Evolutionary conservation across 2,888 invertebrate species (phyloP), one percentile per base, ranked within the genome.

Genomic region (Yponomeuta cagnagella): DNA sequence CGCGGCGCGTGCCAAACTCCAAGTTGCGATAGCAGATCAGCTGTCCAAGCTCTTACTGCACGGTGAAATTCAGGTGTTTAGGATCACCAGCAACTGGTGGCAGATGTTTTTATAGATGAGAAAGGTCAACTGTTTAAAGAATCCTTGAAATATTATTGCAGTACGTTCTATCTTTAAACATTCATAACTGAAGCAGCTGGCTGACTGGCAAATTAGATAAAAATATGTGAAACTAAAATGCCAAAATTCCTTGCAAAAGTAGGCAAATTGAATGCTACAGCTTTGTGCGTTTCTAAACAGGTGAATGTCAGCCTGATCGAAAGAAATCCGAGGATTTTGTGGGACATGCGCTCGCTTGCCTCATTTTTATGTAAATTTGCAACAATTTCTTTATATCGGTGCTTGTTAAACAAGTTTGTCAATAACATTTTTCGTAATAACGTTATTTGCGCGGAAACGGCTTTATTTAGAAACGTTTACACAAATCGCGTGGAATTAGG

Each of bases 11-110:
- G 68, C 68, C 30, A 2, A n/a, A 52, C 52, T 6, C 10, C 4
- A 33, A 12, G 30, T 65, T 30, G 65, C 64, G 64, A 64, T 67
- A 67, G 67, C 67, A 37, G 48, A 68, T 68, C 33, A 48, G 68
- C 23, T 48, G 48, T 37, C 48, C 12, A 43, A 48, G 48, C 48
- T 48, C 37, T 23, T 23, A 23, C 23, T 68, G 6, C 6, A 33
- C 31, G 31, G 30, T 10, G 65, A 30, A 12, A 65, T 65, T 65
- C 33, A 31, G 30, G 33, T 12, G 9, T 12, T 33, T 65, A 30
- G 65, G 31, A 65, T 30, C 31, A 65, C 30, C 31, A 33, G 31
- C 31, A 63, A 23, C 23, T 63, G 31, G 65, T 2, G 33, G 30
- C 52, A 58, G 52, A 58, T 58, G 52, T 58, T 12, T 12, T 15